phyloP scores from a whole-genome alignment of 2,797 vertebrate genomes.

The Esox masquinongy region DNA sequence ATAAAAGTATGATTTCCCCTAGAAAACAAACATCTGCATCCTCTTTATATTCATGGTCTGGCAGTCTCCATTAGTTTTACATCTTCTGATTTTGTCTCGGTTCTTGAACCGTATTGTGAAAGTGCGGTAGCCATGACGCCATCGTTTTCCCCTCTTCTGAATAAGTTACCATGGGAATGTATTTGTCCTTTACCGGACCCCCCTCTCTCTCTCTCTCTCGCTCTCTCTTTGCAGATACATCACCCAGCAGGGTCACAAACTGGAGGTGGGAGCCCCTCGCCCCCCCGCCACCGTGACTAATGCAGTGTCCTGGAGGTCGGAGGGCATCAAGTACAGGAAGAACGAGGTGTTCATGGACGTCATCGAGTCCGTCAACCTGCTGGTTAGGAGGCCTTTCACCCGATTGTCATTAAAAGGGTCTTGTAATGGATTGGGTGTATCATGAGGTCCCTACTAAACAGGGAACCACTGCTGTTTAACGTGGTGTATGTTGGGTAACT shows the following conservation, averaged over 20 bases:
- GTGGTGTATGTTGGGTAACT: too few relatives aligned
- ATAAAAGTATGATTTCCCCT: background rate
- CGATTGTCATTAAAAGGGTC: background rate
- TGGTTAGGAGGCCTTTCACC: slow-evolving; percentile 64
- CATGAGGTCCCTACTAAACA: too few relatives aligned
- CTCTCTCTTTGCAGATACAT: slow-evolving; percentile 71
- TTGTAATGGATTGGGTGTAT: too few relatives aligned
- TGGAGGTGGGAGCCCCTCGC: slow-evolving; percentile 78
- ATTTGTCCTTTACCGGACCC: background rate
- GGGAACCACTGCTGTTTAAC: too few relatives aligned
- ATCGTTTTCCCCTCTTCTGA: background rate
- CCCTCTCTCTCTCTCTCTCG: slow-evolving; percentile 17
- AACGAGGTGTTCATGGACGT: slow-evolving; percentile 86
- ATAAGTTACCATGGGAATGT: background rate
- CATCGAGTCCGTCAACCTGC: slow-evolving; percentile 82
- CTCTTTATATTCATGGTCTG: background rate
- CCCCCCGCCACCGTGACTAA: slow-evolving; percentile 84
- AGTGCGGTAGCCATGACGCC: background rate
- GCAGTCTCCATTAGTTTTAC: background rate
- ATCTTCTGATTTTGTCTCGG: background rate
- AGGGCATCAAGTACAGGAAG: slow-evolving; percentile 84
- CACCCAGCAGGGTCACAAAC: slow-evolving; percentile 81
- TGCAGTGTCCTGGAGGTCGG: slow-evolving; percentile 83
- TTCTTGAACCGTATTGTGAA: background rate
- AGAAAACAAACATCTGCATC: background rate